Evolutionary conservation across 1,140 invertebrate genomes (phyloP), one percentile per base, ranked within the genome.

Genomic region (Tetraneura akinire): DNA sequence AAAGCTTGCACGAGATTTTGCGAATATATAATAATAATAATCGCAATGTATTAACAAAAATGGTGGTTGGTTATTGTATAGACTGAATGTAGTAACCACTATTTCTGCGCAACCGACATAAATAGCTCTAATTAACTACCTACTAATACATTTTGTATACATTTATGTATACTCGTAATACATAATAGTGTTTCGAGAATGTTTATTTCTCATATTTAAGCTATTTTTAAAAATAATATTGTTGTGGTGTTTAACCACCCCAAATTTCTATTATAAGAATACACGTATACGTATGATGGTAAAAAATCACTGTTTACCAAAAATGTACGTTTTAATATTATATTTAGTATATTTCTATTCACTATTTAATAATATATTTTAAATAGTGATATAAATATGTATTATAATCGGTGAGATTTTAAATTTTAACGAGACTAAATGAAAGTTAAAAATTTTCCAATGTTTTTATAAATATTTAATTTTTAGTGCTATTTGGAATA

Each of bases 1-100:
- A 16, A 66, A 37, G 73, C 73, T 76, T 76, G 73, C 73, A 57
- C 73, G 32, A 76, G 32, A 76, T 29, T 76, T 76, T 55, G 16
- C 47, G 13, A 76, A 73, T 37, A 76, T 37, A 37, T 37, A n/a
- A n/a, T n/a, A n/a, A 37, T 76, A 76, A 47, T 68, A 68, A 57
- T 57, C 26, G 32, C 51, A 51, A 49, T 13, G 32, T 53, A 76
- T 57, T 57, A 76, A 76, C 51, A 37, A 57, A 57, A 14, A 53
- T 16, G 23, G n/a, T 21, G 18, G 45, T 81, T 14, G 32, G 74
- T 14, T 21, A 18, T n/a, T 47, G 23, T 53, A 37, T 55, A 1
- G 23, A 49, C 21, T 13, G 42, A 76, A 18, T 45, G 13, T 18
- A 16, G 42, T 68, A 68, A 68, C 42, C 42, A 26, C 37, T 10